Evolutionary conservation across 2,888 invertebrate species (phyloP), one percentile per base, ranked within the genome.

Genomic region (Acronicta aceris): DNA sequence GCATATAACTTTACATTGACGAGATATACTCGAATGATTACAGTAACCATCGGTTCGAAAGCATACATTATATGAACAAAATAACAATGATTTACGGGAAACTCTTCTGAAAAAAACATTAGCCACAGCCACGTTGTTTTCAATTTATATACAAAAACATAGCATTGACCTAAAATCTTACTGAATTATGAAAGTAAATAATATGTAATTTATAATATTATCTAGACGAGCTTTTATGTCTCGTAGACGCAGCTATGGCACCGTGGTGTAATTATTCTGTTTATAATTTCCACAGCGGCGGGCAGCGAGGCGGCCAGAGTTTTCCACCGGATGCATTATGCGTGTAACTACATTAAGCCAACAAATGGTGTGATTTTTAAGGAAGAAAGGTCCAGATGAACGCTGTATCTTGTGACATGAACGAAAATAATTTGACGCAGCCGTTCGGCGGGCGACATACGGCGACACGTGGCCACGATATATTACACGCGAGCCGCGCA

Each of bases 341-440:
- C 82, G 81, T 78, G 76, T 74, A 80, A 74, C 81, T 82, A 82
- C 85, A 88, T 89, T 87, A 89, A 89, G 85, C 85, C 83, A 86
- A 85, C 89, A 90, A 89, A 89, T 87, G 89, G 81, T 86, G 89
- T 89, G 90, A 91, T 93, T 93, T 93, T 92, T 90, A 92, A 93
- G 91, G 92, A 92, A 93, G 92, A 93, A 93, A 84, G 88, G 87
- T 90, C 94, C 94, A 94, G 93, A 94, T 94, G 94, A 94, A 90
- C 89, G 87, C 84, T 88, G 93, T 94, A 93, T 94, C 94, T 94
- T 90, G 93, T 94, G 94, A 94, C 94, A 91, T 87, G 94, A 91
- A 93, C 94, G 90, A 94, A 94, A 94, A 94, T 94, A 94, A 93
- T 94, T 93, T 93, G 93, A 94, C 93, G 93, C 94, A 93, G 94